phyloP scores from a whole-genome alignment of 2,113 vertebrate genomes.

The Thunnus thynnus region DNA sequence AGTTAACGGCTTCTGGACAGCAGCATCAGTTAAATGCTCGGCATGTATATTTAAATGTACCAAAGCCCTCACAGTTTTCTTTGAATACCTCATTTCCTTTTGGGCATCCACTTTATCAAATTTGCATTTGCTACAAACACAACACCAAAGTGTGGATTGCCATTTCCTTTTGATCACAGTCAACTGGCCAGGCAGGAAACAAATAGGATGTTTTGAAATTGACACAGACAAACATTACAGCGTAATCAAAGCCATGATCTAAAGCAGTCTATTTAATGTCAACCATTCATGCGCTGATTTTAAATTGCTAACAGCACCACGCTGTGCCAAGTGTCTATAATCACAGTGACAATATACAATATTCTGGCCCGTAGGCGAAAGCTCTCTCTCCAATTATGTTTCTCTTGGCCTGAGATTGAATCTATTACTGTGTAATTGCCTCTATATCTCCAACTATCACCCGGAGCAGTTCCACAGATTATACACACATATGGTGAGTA shows the following conservation, averaged over 20 bases:
- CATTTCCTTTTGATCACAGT: conserved; percentile 44
- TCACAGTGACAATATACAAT: conserved; percentile 70
- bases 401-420: conserved; percentile 76
- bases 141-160: background rate
- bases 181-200: conserved; percentile 30
- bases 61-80: background rate
- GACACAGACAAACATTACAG: conserved; percentile 58
- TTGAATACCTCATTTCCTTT: conserved; percentile 22
- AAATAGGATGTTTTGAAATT: conserved; percentile 55
- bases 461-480: conserved; percentile 66
- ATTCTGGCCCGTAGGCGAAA: conserved; percentile 66
- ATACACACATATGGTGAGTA: conserved; percentile 75
- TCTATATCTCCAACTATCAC: conserved; percentile 75
- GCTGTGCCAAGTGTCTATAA: conserved; percentile 71
- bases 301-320: conserved; percentile 61
- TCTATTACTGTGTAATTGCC: conserved; percentile 80
- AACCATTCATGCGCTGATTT: conserved; percentile 67
- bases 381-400: conserved; percentile 77
- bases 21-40: background rate
- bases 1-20: background rate
- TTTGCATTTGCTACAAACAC: conserved; percentile 43
- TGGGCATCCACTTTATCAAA: background rate
- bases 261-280: conserved; percentile 60
- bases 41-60: conserved; percentile 7
- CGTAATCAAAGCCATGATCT: conserved; percentile 57